These are phyloP conservation scores for Pseudotriccus pelzelni DNA, from an alignment of 2,797 vertebrate species.

Conservation along the genomic window DNA sequence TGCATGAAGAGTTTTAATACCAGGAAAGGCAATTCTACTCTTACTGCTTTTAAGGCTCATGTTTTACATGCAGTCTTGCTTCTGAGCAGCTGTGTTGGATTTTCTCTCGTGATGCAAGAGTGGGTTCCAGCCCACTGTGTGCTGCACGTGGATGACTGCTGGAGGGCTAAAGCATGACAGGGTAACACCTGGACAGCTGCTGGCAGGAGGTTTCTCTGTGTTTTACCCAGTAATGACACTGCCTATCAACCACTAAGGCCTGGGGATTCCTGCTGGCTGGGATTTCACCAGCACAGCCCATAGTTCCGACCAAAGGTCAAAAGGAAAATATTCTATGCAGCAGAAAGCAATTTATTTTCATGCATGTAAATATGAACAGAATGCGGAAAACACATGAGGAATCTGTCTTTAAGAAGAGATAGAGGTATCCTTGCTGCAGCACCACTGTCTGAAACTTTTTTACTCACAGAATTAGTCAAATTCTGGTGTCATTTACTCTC, in stretches of 20 bases:
- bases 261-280: neutral
- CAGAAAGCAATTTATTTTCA: neutral
- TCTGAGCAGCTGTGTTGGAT: neutral
- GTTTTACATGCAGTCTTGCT: neutral
- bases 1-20: neutral
- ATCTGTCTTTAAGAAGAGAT: neutral
- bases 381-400: neutral
- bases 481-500: neutral
- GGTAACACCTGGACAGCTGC: neutral
- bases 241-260: neutral
- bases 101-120: neutral
- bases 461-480: neutral
- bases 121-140: neutral
- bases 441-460: neutral
- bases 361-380: neutral
- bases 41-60: neutral
- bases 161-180: neutral
- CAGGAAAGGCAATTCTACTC: neutral
- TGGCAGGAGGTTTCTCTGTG: neutral
- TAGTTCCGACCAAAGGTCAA: neutral
- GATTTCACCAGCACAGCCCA: neutral
- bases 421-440: neutral
- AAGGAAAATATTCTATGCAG: neutral
- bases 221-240: neutral
- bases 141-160: neutral